Evolutionary conservation across 2,797 vertebrate species (phyloP), one percentile per base, ranked within the genome.

Genomic region (Neopelma chrysocephalum): DNA sequence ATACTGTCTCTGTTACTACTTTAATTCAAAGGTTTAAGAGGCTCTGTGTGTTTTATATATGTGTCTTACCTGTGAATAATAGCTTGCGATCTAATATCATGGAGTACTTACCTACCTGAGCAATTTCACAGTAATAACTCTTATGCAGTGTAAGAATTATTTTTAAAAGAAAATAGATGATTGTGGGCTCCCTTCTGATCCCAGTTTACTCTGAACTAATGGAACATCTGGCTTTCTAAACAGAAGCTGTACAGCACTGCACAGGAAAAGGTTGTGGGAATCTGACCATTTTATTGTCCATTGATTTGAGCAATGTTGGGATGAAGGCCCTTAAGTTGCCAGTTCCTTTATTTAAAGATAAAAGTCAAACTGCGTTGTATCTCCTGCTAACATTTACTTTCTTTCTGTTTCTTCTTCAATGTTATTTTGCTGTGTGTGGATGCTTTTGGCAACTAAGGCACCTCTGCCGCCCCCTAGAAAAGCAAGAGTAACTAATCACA

Each of bases 401-500:
- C 97, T 98, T 91, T 98, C 94, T 98, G 85, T 98, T 97, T 98
- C 96, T 98, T 93, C 96, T 98, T 97, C 94, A 95, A 97, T 93
- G 89, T 96, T 91, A 70, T 96, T 98, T 96, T 98, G 96, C 96
- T 98, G 88, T 98, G 97, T 98, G 97, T 97, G 97, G 94, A 97
- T 98, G 96, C 97, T 97, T 98, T 98, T 98, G 98, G 97, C 93
- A 98, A 97, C 94, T 97, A 98, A 98, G 98, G 95, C 98, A 88
- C 99, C 98, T 54, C 89, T 98, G 83, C 98, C 98, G 53, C 98
- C 99, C 82, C 98, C 97, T 92, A 98, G 98, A 97, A 99, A 98
- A 98, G 98, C 96, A 36, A 96, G 97, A 92, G 66, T 97, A 88
- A 97, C 95, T 95, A 97, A 95, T 97, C 94, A 87, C 65, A 79